Percentiles rank a stretch among this genome's conserved stretches.
Conservation (phyloP, 2,113 vertebrate species). For the Serinus canaria region DNA sequence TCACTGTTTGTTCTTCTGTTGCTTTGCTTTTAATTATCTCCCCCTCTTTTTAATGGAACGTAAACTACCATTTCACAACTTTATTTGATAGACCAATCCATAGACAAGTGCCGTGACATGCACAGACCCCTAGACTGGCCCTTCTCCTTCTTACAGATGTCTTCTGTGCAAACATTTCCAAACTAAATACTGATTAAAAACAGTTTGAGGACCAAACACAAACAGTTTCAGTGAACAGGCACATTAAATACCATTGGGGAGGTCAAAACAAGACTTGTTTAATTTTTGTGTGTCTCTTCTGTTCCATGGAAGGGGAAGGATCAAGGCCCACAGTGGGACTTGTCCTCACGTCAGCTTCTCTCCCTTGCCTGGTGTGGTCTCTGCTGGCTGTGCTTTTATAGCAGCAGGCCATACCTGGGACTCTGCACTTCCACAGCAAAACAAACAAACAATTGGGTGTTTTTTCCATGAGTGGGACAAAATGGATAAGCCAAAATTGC, state of each 20-base stretch:
- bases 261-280: background rate
- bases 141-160: background rate
- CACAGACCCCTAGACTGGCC: background rate
- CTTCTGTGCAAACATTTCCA: background rate
- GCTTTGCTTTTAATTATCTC: slow-evolving; percentile 54
- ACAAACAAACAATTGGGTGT: background rate
- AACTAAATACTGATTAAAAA: slow-evolving; percentile 10
- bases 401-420: background rate
- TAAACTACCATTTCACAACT: slow-evolving; percentile 37
- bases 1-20: slow-evolving; percentile 22
- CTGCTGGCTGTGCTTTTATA: background rate
- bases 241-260: background rate
- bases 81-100: background rate
- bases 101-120: background rate
- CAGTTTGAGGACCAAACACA: background rate
- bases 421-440: background rate
- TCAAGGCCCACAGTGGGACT: background rate
- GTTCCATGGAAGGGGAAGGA: background rate
- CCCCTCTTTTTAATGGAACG: slow-evolving; percentile 13
- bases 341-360: background rate
- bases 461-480: background rate
- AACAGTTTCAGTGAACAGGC: background rate
- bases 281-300: background rate
- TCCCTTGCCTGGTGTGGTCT: background rate
- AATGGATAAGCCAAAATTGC: background rate